Evolutionary conservation across 2,888 invertebrate genomes (phyloP), one percentile per base, ranked within the genome.

Genomic region (Stenodema calcarata): DNA sequence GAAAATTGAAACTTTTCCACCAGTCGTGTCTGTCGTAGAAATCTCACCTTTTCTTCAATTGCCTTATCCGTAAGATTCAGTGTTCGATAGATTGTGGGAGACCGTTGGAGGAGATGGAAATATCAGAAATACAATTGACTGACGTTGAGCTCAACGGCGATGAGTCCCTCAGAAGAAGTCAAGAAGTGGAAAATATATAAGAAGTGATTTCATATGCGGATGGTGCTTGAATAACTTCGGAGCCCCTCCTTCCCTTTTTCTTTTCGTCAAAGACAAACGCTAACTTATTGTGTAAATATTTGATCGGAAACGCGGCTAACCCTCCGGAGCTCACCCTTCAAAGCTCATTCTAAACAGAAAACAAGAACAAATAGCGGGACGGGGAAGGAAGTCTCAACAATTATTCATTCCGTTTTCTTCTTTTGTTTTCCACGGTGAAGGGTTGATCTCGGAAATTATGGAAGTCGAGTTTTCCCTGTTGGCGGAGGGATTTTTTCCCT

Each of bases 281-380:
- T 78, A 78, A 78, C 78, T 78, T 44, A 78, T 78, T 78, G 78
- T 41, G 78, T 78, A 78, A 78, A 78, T 78, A 78, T 78, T 78
- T 78, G 78, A 78, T 27, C 73, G 73, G 73, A 73, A 41, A 41
- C 73, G 73, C 35, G 73, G 73, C 78, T 42, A n/a, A 41, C 78
- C 78, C 78, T 78, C 41, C 42, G 23, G 18, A 18, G 42, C 42
- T 41, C 76, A 41, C 42, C 76, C 76, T 76, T 76, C 78, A 78
- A 78, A 78, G 41, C 78, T 78, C 78, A 78, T 78, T 78, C 78
- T 44, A 78, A 78, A 78, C 44, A 78, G 41, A 42, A 44, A 44
- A 78, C 35, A 42, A 78, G 41, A 14, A 44, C 78, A 78, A 78
- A 78, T 78, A 78, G 78, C 78, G 23, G 54, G 18, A 18, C 6